Conservation (phyloP, 2,113 vertebrate genomes). For the Notothenia rossii region DNA sequence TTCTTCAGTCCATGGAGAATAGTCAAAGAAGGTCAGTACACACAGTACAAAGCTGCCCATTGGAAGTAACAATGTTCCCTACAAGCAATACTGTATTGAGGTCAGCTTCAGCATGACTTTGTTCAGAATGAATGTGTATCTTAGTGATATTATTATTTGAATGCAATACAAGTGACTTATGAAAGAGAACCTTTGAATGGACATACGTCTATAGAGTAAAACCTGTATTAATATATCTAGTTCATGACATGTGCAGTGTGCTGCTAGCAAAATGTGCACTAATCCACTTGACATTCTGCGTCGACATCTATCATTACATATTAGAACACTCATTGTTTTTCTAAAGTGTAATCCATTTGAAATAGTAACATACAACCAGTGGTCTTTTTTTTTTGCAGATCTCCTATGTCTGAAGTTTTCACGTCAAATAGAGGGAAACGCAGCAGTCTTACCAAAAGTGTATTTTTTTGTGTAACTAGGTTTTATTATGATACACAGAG, state of each 20-base stretch:
- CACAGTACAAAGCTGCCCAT: slow-evolving; percentile 8
- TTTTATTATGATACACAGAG: slow-evolving; percentile 22
- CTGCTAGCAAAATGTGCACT: slow-evolving; percentile 14
- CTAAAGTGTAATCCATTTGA: neutral
- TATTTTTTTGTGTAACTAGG: slow-evolving; percentile 27
- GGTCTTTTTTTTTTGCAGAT: slow-evolving; percentile 1
- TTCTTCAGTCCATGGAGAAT: slow-evolving; percentile 97
- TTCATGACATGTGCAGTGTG: neutral
- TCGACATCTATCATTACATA: slow-evolving; percentile 17
- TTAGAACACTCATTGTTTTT: neutral
- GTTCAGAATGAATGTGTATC: neutral
- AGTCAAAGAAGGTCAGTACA: slow-evolving; percentile 89
- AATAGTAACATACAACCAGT: neutral
- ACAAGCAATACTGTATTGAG: slow-evolving; percentile 22
- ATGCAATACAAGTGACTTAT: slow-evolving; percentile 1
- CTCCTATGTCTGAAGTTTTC: neutral
- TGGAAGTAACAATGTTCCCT: slow-evolving; percentile 17
- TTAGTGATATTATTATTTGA: neutral
- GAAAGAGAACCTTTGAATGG: too few relatives aligned
- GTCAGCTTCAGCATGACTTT: slow-evolving; percentile 25
- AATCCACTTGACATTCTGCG: neutral
- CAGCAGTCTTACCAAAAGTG: neutral
- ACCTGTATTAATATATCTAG: neutral
- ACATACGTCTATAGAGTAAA: neutral
- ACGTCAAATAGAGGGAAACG: neutral